Percentiles rank a stretch among this genome's conserved stretches.
Evolutionary conservation across 2,113 vertebrate species (phyloP).

Genomic region (Catagonus wagneri): DNA sequence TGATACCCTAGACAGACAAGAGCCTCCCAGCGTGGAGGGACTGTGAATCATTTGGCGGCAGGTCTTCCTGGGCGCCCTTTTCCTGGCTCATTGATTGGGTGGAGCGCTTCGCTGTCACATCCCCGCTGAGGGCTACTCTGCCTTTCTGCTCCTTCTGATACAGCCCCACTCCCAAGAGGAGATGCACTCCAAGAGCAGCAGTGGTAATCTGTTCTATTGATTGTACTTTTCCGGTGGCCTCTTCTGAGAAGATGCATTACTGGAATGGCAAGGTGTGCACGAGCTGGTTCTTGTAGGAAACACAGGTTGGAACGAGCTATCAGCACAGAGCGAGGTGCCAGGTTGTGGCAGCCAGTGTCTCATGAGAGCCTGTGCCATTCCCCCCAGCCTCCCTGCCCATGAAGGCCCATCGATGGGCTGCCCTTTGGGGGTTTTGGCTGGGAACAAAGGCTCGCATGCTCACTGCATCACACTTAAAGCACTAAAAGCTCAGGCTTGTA

Average conservation of each 20-base stretch:
- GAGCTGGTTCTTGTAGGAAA: slow-evolving; percentile 1
- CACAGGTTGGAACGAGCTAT: not conserved
- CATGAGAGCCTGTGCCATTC: not conserved
- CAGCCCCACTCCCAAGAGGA: not conserved
- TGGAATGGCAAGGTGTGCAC: not conserved
- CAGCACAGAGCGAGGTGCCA: not conserved
- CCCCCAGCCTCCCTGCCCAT: not conserved
- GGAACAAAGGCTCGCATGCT: not conserved
- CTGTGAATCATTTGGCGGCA: not conserved
- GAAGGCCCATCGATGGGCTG: no score
- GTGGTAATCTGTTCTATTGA: slow-evolving; percentile 52
- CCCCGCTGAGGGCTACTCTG: not conserved
- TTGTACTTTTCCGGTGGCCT: slow-evolving; percentile 12
- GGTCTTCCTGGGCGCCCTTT: not conserved
- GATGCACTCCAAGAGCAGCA: not conserved
- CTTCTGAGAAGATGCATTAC: slow-evolving; percentile 32
- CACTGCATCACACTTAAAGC: not conserved
- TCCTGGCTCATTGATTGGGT: not conserved
- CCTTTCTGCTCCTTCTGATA: slow-evolving; percentile 26
- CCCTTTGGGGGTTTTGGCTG: not conserved
- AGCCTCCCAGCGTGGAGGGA: not conserved
- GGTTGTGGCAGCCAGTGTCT: not conserved
- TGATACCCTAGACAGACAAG: not conserved
- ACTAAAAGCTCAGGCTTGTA: not conserved
- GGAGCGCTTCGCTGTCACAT: slow-evolving; percentile 15